Evolutionary conservation across 2,797 vertebrate genomes (phyloP), one percentile per base, ranked within the genome.

Genomic region (Scarus forsteni): DNA sequence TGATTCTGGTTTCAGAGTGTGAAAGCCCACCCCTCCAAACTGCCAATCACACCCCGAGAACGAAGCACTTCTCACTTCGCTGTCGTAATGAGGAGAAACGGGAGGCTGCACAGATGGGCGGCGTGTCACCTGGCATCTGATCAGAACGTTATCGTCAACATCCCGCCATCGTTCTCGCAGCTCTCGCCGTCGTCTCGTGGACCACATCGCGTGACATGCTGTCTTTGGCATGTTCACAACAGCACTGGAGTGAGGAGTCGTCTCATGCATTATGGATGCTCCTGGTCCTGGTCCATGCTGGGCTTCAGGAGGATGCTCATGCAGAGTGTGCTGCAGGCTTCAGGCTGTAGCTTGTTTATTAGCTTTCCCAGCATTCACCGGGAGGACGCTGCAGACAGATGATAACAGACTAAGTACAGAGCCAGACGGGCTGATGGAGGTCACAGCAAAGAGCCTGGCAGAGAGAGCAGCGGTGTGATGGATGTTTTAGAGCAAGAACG

Each of bases 11-110:
- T 66, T 34, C 56, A 70, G 70, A 55, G 62, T 78, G 66, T 75
- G 57, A 67, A 71, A 78, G 18, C 54, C 39, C 55, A 77, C 50
- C 43, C 62, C 64, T 58, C 63, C 61, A 45, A 66, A 61, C 87
- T 83, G 85, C 70, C 78, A 87, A 48, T 84, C 77, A 75, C 51
- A 60, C 50, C 65, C 36, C 43, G 56, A 77, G 75, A 66, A 59
- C 15, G 15, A 66, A 79, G 62, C 66, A 72, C 54, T 78, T 81
- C 73, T 71, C 72, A 68, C 60, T 27, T 53, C 73, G 85, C 77
- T 68, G 71, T 63, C 1, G 49, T 66, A 60, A 67, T 36, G 59
- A 61, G 61, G 70, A 71, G 19, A 80, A 65, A 13, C 1, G 3
- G n/a, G 44, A 68, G 39, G 49, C 45, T 43, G 66, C 59, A 42